Conservation (phyloP, 2,113 vertebrate genomes). For the Corapipo altera region DNA sequence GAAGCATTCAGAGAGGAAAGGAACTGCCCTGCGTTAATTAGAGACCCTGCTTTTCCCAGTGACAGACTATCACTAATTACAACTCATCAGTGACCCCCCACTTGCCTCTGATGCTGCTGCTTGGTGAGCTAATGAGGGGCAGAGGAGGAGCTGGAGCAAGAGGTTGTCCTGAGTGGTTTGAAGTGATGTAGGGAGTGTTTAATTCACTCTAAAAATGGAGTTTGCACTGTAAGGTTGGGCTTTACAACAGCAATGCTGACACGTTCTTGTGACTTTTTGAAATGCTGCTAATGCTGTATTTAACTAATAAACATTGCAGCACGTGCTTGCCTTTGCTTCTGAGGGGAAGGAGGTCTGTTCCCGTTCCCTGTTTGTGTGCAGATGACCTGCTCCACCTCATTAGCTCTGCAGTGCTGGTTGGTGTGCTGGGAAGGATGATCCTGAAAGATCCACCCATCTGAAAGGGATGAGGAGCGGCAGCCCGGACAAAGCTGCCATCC, state of each 20-base stretch:
- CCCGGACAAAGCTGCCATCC: not conserved
- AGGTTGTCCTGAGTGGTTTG: not conserved
- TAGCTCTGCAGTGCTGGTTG: not conserved
- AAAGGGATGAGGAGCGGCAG: constrained; percentile 24
- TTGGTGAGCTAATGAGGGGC: constrained; percentile 55
- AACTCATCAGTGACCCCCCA: not conserved
- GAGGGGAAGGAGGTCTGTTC: not conserved
- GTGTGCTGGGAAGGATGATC: constrained; percentile 6
- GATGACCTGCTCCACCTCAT: constrained; percentile 45
- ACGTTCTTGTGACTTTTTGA: not conserved
- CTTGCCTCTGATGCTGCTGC: not conserved
- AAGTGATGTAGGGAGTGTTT: not conserved
- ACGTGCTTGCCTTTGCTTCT: not conserved
- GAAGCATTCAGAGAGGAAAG: not conserved
- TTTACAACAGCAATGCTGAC: not conserved
- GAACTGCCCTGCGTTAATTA: constrained; percentile 17
- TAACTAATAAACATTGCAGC: not conserved
- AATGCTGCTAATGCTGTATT: not conserved
- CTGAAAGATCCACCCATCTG: constrained; percentile 24
- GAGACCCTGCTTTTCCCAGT: not conserved
- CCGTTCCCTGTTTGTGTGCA: not conserved
- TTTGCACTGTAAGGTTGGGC: not conserved
- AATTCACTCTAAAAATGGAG: not conserved
- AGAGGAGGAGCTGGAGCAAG: not conserved
- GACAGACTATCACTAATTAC: constrained; percentile 45